Conservation (phyloP, 1,140 invertebrate species). For the Aphelenchoides fujianensis region DNA sequence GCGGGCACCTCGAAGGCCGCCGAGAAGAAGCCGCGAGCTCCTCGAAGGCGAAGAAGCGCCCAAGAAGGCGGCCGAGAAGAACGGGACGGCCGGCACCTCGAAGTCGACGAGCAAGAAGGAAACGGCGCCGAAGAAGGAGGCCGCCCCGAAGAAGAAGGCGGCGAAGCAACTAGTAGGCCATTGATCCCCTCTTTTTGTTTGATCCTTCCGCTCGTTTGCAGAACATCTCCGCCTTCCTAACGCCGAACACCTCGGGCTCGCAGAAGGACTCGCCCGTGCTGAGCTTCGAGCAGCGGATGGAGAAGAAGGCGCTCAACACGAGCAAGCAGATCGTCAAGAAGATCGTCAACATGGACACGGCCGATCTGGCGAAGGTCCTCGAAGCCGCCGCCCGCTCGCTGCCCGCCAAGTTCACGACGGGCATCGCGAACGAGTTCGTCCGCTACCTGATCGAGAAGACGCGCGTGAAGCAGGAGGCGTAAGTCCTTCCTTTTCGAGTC, state of each 20-base stretch:
- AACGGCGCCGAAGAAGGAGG: too few species aligned
- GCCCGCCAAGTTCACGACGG: background rate
- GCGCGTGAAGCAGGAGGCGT: background rate
- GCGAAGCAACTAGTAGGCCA: background rate
- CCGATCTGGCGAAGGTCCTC: background rate
- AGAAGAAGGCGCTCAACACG: background rate
- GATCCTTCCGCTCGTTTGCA: too few species aligned
- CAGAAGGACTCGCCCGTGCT: background rate
- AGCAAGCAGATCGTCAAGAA: background rate
- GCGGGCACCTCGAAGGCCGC: background rate
- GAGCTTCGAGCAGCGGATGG: background rate
- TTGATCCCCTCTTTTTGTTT: background rate
- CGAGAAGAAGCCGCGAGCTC: background rate
- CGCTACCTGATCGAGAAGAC: background rate
- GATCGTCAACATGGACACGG: background rate
- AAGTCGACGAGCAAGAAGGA: background rate
- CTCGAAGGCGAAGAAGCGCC: background rate
- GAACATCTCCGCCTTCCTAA: background rate
- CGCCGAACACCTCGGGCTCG: background rate
- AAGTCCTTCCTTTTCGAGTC: background rate
- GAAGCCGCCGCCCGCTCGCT: background rate
- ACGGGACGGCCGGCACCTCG: background rate
- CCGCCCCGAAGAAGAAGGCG: too few species aligned
- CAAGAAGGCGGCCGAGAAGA: background rate
- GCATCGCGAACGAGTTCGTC: constrained; percentile 7